Base-by-base conservation (phyloP, 2,888 invertebrate genomes). In the Lucinisca nassula region DNA sequence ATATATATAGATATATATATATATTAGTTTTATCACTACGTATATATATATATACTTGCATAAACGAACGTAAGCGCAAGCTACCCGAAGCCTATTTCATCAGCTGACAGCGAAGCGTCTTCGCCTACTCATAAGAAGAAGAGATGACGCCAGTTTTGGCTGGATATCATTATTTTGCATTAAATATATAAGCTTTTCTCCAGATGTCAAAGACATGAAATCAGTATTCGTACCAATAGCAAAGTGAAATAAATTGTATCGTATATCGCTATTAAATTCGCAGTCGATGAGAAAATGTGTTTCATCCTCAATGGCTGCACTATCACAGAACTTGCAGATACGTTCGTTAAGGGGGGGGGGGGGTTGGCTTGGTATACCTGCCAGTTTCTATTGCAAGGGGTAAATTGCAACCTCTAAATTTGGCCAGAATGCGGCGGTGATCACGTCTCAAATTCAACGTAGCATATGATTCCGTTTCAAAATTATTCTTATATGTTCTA, bases 351-450 rank as follows among this genome's bases (percentile, higher is more conserved):
- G 14, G 8, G 4, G 14, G 6, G 40, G 73, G 73, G 4, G 73
- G 35, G 35, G 35, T 73, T 24, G 73, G 73, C 24, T n/a, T 8
- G 73, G 73, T 73, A 73, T 40, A 73, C 38, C 73, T 35, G 1
- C 73, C 73, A 37, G 73, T 73, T 73, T 73, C 73, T n/a, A 73
- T 30, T 40, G 38, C 38, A 17, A 73, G 27, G 6, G 73, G 73
- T 37, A 40, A 24, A 73, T 40, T 73, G 21, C 73, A 37, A n/a
- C 73, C n/a, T 6, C 73, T 8, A 73, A 73, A 73, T 73, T 73
- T 73, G 12, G 73, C 73, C 1, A 73, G 24, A n/a, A 73, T 24
- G n/a, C 40, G 38, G 6, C 73, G 37, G 38, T 73, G 73, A 27
- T n/a, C 38, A 8, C 73, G 6, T 3, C 38, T 73, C 38, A 37